phyloP scores from a whole-genome alignment of 2,113 vertebrate genomes.

The Panthera uncia region DNA sequence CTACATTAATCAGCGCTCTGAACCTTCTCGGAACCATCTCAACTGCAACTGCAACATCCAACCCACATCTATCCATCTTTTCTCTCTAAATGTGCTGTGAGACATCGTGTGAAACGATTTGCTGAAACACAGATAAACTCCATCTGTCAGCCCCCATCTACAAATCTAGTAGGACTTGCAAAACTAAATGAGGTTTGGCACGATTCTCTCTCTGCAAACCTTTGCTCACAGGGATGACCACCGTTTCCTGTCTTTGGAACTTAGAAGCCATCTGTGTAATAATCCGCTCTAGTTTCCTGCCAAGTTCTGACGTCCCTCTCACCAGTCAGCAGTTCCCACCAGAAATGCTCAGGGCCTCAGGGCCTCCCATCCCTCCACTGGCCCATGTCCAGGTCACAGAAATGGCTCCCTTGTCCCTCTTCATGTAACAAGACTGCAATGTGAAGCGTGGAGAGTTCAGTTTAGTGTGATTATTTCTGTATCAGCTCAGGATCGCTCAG shows the following conservation, averaged over 20 bases:
- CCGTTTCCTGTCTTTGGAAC: constrained; percentile 75
- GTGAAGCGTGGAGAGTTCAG: not conserved
- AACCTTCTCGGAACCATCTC: not conserved
- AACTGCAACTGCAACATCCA: not conserved
- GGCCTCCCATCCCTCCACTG: constrained; percentile 29
- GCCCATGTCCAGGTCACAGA: constrained; percentile 43
- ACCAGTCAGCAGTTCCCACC: constrained; percentile 78
- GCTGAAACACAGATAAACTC: constrained; percentile 63
- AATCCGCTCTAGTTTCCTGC: constrained; percentile 62
- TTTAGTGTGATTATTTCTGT: not conserved
- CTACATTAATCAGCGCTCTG: not conserved
- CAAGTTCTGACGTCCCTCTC: constrained; percentile 44
- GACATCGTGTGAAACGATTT: constrained; percentile 25
- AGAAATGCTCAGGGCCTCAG: constrained; percentile 56
- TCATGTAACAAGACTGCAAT: not conserved
- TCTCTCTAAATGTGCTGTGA: not conserved
- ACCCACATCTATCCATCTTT: not conserved
- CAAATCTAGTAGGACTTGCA: constrained; percentile 50
- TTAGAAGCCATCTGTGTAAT: constrained; percentile 74
- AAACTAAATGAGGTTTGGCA: constrained; percentile 71
- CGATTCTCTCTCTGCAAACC: constrained; percentile 15
- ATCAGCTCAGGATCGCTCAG: not conserved
- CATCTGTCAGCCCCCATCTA: constrained; percentile 52
- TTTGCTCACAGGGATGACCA: constrained; percentile 70
- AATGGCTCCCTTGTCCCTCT: not conserved